Conservation (phyloP, 2,888 invertebrate species). For the Trissoscelio sp. region DNA sequence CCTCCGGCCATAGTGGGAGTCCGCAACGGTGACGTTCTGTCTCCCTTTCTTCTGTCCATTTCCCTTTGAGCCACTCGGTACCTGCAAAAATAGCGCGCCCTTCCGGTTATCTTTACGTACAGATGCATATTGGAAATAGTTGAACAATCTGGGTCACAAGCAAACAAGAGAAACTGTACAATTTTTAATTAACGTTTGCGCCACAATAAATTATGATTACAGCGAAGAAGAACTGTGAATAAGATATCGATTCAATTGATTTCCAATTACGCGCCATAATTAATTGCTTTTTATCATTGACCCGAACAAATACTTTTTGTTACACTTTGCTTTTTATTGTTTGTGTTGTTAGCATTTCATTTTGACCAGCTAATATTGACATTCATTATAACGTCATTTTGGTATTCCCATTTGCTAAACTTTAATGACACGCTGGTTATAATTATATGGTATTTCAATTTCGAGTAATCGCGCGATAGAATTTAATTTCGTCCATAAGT, state of each 20-base stretch:
- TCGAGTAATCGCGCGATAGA: slow-evolving; percentile 33
- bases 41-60: slow-evolving; percentile 96
- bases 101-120: neutral
- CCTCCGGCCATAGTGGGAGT: slow-evolving; percentile 99
- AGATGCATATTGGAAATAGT: slow-evolving; percentile 17
- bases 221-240: neutral
- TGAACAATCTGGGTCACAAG: neutral
- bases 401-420: neutral
- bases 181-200: slow-evolving; percentile 17
- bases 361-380: neutral
- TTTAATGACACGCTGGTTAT: slow-evolving; percentile 5
- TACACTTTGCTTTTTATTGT: neutral
- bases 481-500: slow-evolving; percentile 55
- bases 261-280: slow-evolving; percentile 12
- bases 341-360: too few species aligned
- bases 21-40: slow-evolving; percentile 95
- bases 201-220: neutral
- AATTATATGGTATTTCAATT: slow-evolving; percentile 50
- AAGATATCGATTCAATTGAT: slow-evolving; percentile 18
- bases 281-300: slow-evolving; percentile 3
- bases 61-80: slow-evolving; percentile 99
- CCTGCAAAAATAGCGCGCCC: slow-evolving; percentile 84
- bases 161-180: slow-evolving; percentile 1
- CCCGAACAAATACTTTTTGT: neutral
- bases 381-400: neutral